These are phyloP conservation scores for Laticauda laticaudata DNA, from an alignment of 2,113 vertebrate species.

Conservation along the genomic window DNA sequence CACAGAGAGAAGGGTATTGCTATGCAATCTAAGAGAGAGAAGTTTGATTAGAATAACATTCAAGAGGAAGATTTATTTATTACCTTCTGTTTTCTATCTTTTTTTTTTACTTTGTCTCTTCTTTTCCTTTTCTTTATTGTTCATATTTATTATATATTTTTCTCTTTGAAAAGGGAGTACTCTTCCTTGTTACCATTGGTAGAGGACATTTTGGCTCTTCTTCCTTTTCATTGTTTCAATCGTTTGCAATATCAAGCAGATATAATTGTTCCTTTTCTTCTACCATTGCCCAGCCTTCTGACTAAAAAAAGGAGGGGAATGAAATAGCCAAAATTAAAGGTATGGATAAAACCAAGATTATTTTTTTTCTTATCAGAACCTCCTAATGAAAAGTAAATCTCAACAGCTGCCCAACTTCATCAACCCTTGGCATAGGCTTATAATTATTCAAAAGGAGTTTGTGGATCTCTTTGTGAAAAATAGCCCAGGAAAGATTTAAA, in stretches of 20 bases:
- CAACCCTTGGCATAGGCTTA: neutral
- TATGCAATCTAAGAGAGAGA: neutral
- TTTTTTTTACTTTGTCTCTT: neutral
- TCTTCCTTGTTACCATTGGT: neutral
- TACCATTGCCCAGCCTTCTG: neutral
- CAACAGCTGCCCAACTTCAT: neutral
- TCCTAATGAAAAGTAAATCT: neutral
- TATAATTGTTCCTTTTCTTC: neutral
- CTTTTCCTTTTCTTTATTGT: neutral
- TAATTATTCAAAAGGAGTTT: neutral
- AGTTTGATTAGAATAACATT: neutral
- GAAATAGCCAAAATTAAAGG: neutral
- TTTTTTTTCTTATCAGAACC: neutral
- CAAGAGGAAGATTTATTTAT: neutral
- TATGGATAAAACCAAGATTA: neutral
- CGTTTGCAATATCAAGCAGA: neutral
- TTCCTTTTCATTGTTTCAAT: neutral
- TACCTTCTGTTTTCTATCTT: neutral
- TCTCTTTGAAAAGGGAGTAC: neutral
- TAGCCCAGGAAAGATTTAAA: neutral
- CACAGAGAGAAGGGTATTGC: neutral
- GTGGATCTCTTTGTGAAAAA: neutral
- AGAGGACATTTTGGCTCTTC: neutral
- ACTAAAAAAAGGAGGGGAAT: neutral
- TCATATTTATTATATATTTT: neutral